Evolutionary conservation across 2,113 vertebrate species (phyloP), one percentile per base, ranked within the genome.

Genomic region (Albula goreensis): DNA sequence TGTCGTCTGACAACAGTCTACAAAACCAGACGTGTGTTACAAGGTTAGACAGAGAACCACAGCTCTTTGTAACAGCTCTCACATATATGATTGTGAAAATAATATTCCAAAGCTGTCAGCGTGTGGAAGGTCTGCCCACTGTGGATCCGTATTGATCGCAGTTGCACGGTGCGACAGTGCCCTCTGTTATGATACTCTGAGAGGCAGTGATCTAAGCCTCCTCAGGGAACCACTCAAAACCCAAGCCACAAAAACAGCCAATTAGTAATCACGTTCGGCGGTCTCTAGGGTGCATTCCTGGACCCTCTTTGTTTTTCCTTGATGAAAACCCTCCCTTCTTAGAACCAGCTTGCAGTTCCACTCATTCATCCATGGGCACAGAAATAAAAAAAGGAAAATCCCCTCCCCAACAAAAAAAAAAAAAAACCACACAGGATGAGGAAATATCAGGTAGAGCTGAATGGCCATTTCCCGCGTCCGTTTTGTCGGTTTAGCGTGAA

Each of bases 371-470:
- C 9, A 22, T 10, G n/a, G 60, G n/a, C 5, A 11, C 17, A 74
- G 25, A 74, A 74, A 74, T 74, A 5, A 13, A 22, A 70, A 70
- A 22, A 70, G 10, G 2, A 74, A 74, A 66, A 66, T 22, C 60
- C 60, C 57, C 57, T 15, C 57, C 57, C 57, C 9, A 11, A 1
- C 1, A 3, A 66, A 66, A 66, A 56, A 9, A 53, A 53, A 63
- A 66, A 66, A 60, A 2, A 1, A 2, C 60, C 7, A 60, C 53
- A 22, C 95, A 96, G 77, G 95, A 95, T 94, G 93, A 96, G 94
- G 93, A 96, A 96, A 96, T 92, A 93, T 92, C 83, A 82, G 94
- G 94, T 96, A 93, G 96, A 94, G 91, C 92, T 88, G 93, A 96
- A 97, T 11, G 70, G 70, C n/a, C 70, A 31, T 74, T 74, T 74